Conservation (phyloP, 2,797 vertebrate species). For the Pipistrellus pygmaeus region DNA sequence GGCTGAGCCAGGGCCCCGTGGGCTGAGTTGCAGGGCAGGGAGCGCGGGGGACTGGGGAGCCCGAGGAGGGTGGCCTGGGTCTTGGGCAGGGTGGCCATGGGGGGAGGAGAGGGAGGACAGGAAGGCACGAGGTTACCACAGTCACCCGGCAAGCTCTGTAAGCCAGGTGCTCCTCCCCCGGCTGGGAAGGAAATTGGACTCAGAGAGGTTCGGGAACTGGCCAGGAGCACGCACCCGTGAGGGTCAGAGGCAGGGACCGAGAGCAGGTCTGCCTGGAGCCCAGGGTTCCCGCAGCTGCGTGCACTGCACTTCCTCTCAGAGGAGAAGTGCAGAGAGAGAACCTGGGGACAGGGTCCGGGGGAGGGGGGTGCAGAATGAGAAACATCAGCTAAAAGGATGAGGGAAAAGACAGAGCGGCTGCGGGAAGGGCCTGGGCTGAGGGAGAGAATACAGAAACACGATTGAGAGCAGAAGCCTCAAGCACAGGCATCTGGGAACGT, state of each 20-base stretch:
- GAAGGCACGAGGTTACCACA: accelerated
- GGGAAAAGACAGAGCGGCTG: no score
- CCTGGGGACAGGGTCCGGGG: background rate
- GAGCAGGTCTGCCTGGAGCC: background rate
- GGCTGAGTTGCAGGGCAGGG: background rate
- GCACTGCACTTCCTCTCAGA: background rate
- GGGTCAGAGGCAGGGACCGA: background rate
- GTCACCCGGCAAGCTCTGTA: background rate
- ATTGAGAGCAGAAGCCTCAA: background rate
- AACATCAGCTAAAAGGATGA: background rate
- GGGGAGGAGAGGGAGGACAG: background rate
- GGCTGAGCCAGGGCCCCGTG: background rate
- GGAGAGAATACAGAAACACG: background rate
- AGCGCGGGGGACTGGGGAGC: accelerated
- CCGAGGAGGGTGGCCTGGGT: background rate
- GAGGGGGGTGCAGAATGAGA: background rate
- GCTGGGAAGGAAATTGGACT: background rate
- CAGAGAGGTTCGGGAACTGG: background rate
- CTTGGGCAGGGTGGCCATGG: background rate
- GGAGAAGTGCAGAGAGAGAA: background rate
- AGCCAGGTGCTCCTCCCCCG: background rate
- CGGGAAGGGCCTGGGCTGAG: background rate
- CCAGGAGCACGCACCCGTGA: background rate
- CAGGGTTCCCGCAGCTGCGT: background rate
- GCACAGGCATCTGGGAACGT: background rate